Conservation (phyloP, 2,113 vertebrate species). For the Hippopotamus amphibius region DNA sequence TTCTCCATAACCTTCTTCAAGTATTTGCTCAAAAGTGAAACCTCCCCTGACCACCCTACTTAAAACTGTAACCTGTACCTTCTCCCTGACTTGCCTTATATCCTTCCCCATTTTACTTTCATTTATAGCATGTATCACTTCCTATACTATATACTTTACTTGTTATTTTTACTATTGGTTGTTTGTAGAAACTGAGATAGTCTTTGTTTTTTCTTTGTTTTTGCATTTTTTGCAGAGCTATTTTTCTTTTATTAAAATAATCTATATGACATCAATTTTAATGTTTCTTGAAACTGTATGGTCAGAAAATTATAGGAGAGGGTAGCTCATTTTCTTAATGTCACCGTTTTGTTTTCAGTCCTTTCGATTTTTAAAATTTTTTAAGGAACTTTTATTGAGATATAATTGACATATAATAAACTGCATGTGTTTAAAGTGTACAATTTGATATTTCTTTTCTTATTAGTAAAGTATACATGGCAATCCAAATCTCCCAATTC, state of each 20-base stretch:
- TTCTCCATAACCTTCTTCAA: not conserved
- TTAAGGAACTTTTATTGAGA: no score
- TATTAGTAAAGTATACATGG: no score
- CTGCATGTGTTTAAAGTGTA: no score
- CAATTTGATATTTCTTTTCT: no score
- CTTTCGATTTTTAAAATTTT: not conserved
- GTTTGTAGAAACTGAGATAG: not conserved
- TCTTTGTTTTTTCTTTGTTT: no score
- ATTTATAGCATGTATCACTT: not conserved
- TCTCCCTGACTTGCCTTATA: not conserved
- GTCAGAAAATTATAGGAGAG: not conserved
- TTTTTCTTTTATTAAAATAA: not conserved
- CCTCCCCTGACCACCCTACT: not conserved
- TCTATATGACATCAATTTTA: not conserved
- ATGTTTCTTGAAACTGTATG: not conserved
- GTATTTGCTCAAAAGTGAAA: not conserved
- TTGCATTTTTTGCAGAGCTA: not conserved
- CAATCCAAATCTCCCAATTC: no score
- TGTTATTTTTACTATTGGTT: not conserved
- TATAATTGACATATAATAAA: no score
- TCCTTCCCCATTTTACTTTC: not conserved
- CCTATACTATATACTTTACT: not conserved
- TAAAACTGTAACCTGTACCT: not conserved
- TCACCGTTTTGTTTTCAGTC: not conserved
- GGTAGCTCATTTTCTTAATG: not conserved